Evolutionary conservation across 1,140 invertebrate genomes (phyloP).

Genomic region (Drosophila chauvacae): DNA sequence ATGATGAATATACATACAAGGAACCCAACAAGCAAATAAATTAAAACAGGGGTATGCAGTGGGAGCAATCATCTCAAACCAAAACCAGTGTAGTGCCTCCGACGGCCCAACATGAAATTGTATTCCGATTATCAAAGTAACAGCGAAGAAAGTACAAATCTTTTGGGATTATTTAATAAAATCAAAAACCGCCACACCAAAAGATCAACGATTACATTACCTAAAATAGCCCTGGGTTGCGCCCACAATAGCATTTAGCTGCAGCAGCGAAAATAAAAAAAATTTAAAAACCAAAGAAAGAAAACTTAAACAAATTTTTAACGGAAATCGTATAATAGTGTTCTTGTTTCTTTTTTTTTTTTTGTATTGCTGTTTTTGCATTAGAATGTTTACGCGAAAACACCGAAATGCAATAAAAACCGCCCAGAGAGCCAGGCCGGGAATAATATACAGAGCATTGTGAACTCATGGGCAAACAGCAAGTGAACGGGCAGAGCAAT

Average conservation of each 20-base stretch:
- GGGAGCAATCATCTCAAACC: too few relatives aligned
- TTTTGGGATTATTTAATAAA: not conserved
- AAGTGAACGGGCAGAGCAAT: constrained; percentile 15
- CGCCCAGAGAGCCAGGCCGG: constrained; percentile 19
- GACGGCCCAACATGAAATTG: too few relatives aligned
- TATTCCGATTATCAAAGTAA: too few relatives aligned
- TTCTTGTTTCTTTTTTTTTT: not conserved
- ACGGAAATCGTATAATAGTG: constrained; percentile 14
- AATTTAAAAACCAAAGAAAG: not conserved
- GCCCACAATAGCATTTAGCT: constrained; percentile 7
- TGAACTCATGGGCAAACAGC: constrained; percentile 35
- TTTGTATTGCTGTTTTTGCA: constrained; percentile 1
- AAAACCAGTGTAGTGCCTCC: too few relatives aligned
- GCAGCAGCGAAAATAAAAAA: not conserved
- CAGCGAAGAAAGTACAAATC: not conserved
- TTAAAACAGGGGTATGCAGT: too few relatives aligned
- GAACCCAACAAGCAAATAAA: not conserved
- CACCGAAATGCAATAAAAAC: constrained; percentile 61
- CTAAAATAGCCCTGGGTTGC: constrained; percentile 5
- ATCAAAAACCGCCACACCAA: not conserved
- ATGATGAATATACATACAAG: not conserved
- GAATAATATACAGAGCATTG: constrained; percentile 31
- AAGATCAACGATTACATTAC: constrained; percentile 2
- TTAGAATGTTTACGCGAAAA: constrained; percentile 31
- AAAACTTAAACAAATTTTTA: constrained; percentile 5